Evolutionary conservation across 2,113 vertebrate species (phyloP), one percentile per base, ranked within the genome.

Genomic region (Calyptommatus sinebrachiatus): DNA sequence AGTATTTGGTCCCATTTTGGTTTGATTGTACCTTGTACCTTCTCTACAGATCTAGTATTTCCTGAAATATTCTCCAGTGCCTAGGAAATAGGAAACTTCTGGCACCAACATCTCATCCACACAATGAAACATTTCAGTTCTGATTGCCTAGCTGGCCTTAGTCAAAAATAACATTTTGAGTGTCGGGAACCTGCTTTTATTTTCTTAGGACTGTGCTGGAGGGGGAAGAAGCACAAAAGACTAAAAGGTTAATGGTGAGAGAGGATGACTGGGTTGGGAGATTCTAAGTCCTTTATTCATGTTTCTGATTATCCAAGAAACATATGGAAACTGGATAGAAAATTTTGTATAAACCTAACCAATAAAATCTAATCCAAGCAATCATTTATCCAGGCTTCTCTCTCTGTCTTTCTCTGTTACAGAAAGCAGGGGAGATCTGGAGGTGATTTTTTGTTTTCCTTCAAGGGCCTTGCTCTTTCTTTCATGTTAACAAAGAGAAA

Each of bases 401-500:
- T 22, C 29, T 20, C 14, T 35, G 45, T 60, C 35, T 84, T 83
- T 87, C 87, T 67, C 83, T 84, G 70, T 57, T 57, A 81, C 87
- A 78, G 75, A 86, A 21, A 77, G 53, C 53, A 57, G 0, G 85
- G 73, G 67, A 80, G 87, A 87, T 85, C 84, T 86, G 76, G 66
- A 72, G 79, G 81, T 86, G 77, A 83, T 76, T 24, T 9, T 22
- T n/a, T 1, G 45, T 62, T 8, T 28, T 85, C 72, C 71, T 88
- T 85, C 76, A 70, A 84, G 48, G 7, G 50, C 57, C 84, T 84
- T 78, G 65, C 1, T 45, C 78, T 68, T 28, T 67, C 90, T 91
- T 92, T 92, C 85, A 90, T 85, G 86, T 88, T 90, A 88, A 90
- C 85, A 89, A 85, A 89, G 85, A 73, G 78, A 87, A 84, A 86